phyloP scores from a whole-genome alignment of 2,888 invertebrate genomes.

The Pterostichus madidus region DNA sequence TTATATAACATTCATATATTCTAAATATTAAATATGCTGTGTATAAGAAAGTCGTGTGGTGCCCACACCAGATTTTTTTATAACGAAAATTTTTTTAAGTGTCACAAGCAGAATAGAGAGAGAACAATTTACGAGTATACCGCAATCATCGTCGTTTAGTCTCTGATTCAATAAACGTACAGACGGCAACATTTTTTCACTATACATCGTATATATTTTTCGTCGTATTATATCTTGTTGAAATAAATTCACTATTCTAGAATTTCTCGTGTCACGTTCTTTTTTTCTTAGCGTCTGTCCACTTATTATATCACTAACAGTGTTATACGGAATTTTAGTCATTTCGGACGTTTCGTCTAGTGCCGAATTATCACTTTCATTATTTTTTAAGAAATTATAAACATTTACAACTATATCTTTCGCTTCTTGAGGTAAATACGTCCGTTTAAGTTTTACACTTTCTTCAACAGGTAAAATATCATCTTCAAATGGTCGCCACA shows the following conservation, averaged over 20 bases:
- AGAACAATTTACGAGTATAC: slow-evolving; percentile 1
- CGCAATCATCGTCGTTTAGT: slow-evolving; percentile 9
- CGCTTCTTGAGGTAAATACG: slow-evolving; percentile 36
- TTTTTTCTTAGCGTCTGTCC: background rate
- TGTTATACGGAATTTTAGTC: slow-evolving; percentile 21
- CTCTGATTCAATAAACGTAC: background rate
- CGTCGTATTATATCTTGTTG: slow-evolving; percentile 18
- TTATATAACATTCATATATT: too few species aligned
- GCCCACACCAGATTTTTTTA: too few species aligned
- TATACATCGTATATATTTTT: slow-evolving; percentile 9
- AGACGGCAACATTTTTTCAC: slow-evolving; percentile 26
- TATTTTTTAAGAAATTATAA: slow-evolving; percentile 5
- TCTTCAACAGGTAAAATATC: slow-evolving; percentile 26
- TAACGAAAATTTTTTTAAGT: background rate
- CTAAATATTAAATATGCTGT: too few species aligned
- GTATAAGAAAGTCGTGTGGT: too few species aligned
- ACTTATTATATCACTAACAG: slow-evolving; percentile 29
- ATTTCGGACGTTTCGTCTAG: slow-evolving; percentile 30
- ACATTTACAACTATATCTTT: slow-evolving; percentile 26
- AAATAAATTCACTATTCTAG: slow-evolving; percentile 6
- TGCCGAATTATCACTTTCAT: slow-evolving; percentile 18
- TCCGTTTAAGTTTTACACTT: slow-evolving; percentile 27
- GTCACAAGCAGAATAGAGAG: background rate
- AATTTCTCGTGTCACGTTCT: background rate
- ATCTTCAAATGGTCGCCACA: slow-evolving; percentile 39